A percentile compares a stretch with the other conserved stretches of the same genome.
phyloP scores from a whole-genome alignment of 2,888 invertebrate genomes.

The Cerastoderma edule region DNA sequence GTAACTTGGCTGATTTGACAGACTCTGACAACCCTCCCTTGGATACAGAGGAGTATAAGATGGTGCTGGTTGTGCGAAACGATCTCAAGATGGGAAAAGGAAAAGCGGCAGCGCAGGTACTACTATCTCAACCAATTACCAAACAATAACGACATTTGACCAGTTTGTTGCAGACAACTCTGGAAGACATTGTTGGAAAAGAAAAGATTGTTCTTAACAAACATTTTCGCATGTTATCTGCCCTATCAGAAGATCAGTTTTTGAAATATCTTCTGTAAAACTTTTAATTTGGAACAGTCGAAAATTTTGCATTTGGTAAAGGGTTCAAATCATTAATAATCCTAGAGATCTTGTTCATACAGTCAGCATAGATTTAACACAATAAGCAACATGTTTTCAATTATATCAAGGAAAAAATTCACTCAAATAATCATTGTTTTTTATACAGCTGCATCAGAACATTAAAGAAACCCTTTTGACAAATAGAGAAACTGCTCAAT shows the following conservation, averaged over 20 bases:
- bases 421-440: no score
- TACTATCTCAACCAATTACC: not conserved
- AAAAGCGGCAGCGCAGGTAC: constrained; percentile 93
- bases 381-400: no score
- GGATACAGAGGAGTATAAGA: constrained; percentile 86
- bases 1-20: constrained; percentile 29
- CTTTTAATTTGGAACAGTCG: not conserved
- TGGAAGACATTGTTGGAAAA: not conserved
- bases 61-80: constrained; percentile 93
- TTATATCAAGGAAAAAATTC: no score
- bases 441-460: no score
- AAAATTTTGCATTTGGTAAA: no score
- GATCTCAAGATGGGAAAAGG: constrained; percentile 97
- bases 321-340: no score
- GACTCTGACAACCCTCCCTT: constrained; percentile 26
- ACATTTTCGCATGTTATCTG: not conserved
- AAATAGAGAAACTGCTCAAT: no score
- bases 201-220: not conserved
- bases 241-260: not conserved
- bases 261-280: not conserved
- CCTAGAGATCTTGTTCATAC: no score
- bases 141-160: not conserved
- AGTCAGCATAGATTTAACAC: no score
- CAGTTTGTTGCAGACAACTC: not conserved
- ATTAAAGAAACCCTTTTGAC: no score